A percentile compares a stretch with the other conserved stretches of the same genome.
These are phyloP conservation scores for Microtus oregoni DNA, from an alignment of 2,113 vertebrate species.

Conservation along the genomic window DNA sequence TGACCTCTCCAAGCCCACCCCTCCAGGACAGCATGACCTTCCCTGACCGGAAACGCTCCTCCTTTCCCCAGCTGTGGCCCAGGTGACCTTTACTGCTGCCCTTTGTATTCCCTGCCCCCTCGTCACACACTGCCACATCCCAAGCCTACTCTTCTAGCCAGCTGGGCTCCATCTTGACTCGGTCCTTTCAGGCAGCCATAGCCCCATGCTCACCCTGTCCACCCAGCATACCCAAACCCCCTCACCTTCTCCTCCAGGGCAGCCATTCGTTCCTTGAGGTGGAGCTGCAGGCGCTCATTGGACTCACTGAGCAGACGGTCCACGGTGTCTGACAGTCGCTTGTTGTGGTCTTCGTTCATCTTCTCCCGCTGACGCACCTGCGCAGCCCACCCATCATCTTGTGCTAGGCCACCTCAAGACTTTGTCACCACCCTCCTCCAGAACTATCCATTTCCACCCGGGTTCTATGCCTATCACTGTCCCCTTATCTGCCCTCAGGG, in stretches of 20 bases:
- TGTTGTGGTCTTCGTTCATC: conserved; percentile 99
- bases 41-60: no score
- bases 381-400: background rate
- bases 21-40: fast-evolving
- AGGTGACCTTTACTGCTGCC: background rate
- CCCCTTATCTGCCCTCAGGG: background rate
- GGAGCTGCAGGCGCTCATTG: conserved; percentile 96
- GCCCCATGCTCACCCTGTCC: background rate
- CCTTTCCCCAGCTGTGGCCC: background rate
- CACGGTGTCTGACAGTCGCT: conserved; percentile 95
- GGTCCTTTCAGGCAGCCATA: background rate
- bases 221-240: background rate
- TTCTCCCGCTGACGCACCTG: conserved; percentile 98
- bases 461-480: no score
- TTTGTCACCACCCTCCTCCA: background rate
- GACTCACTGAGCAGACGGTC: conserved; percentile 97
- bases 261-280: conserved; percentile 97
- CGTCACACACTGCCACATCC: background rate
- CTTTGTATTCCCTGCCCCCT: no score
- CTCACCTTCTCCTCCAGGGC: conserved; percentile 96
- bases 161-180: background rate
- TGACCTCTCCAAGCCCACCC: background rate
- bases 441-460: background rate
- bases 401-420: background rate
- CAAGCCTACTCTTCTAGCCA: no score